These are phyloP conservation scores for Acronicta aceris DNA, from an alignment of 2,888 invertebrate species.

Conservation along the genomic window DNA sequence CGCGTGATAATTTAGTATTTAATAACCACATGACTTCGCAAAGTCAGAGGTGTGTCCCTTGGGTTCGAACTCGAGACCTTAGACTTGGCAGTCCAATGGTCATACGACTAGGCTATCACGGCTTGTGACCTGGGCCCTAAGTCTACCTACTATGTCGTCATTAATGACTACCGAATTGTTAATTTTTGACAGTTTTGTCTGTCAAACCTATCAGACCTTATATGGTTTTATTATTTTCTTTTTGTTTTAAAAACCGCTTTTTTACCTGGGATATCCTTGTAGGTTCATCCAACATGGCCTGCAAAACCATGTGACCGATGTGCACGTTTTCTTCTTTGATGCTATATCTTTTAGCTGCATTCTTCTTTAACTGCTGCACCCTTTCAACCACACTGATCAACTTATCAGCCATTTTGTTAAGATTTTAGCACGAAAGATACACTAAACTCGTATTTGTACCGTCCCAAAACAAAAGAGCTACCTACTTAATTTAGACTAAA, in stretches of 20 bases:
- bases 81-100: too few species aligned
- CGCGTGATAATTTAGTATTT: too few species aligned
- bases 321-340: conserved; percentile 65
- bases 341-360: conserved; percentile 61
- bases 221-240: too few species aligned
- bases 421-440: conserved; percentile 15
- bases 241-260: background rate
- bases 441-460: background rate
- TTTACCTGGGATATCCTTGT: conserved; percentile 61
- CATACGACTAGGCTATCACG: too few species aligned
- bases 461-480: background rate
- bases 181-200: too few species aligned
- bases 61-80: too few species aligned
- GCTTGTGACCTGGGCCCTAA: too few species aligned
- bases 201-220: too few species aligned
- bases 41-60: too few species aligned
- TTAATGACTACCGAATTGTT: too few species aligned
- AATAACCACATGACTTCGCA: too few species aligned
- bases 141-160: too few species aligned
- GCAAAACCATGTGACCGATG: conserved; percentile 66
- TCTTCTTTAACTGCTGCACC: conserved; percentile 56
- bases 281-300: conserved; percentile 65
- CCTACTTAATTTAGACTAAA: conserved; percentile 11
- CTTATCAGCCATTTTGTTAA: conserved; percentile 54
- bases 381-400: conserved; percentile 53